phyloP scores from a whole-genome alignment of 2,888 invertebrate species.

The Meteorus cinctellus region DNA sequence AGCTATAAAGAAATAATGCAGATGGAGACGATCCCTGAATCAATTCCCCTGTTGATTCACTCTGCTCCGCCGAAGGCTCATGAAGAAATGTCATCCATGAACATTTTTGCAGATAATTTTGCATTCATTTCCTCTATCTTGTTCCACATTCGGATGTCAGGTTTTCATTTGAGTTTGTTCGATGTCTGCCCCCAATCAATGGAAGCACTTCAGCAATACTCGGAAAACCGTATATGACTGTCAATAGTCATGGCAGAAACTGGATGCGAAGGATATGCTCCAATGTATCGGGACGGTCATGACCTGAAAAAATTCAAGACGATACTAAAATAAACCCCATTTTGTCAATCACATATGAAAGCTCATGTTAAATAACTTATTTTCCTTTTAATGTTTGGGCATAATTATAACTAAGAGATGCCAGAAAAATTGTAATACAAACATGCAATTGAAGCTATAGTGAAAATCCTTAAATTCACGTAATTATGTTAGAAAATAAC shows the following conservation, averaged over 20 bases:
- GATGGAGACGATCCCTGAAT: not conserved
- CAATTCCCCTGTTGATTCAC: no score
- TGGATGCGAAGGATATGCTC: not conserved
- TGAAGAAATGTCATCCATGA: not conserved
- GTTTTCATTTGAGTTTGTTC: not conserved
- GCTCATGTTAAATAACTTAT: not conserved
- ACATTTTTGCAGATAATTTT: not conserved
- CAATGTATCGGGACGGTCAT: not conserved
- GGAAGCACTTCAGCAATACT: not conserved
- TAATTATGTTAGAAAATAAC: conserved; percentile 33
- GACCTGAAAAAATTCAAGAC: not conserved
- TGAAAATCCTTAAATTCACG: conserved; percentile 35
- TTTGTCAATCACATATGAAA: not conserved
- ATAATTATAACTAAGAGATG: not conserved
- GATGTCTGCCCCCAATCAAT: not conserved
- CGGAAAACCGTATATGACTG: not conserved
- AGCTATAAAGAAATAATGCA: not conserved
- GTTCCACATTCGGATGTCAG: not conserved
- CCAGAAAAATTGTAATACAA: not conserved
- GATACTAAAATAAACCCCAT: not conserved
- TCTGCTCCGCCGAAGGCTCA: not conserved
- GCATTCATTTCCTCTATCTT: not conserved
- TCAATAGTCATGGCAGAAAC: not conserved
- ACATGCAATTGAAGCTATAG: conserved; percentile 27
- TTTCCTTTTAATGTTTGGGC: not conserved